Evolutionary conservation across 2,888 invertebrate genomes (phyloP).

Genomic region (Coelinius sp.): DNA sequence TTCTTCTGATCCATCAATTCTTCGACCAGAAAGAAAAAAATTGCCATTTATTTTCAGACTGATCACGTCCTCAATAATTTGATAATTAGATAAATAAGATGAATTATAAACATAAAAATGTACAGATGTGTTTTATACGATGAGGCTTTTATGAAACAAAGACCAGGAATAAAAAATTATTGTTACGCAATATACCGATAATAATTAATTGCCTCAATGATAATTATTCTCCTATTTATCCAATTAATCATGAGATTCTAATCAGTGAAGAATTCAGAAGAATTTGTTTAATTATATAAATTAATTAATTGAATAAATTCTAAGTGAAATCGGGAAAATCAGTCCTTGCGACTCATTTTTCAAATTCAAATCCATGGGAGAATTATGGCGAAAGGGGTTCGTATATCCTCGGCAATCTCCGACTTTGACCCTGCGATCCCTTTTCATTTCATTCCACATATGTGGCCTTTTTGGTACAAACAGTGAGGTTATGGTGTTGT

Average conservation of each 20-base stretch:
- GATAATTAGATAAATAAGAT: not conserved
- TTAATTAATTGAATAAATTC: no score
- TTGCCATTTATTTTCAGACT: not conserved
- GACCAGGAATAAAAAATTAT: conserved; percentile 54
- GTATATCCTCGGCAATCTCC: not conserved
- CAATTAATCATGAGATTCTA: no score
- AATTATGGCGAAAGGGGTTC: not conserved
- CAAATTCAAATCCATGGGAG: not conserved
- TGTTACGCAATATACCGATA: conserved; percentile 49
- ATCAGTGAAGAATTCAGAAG: no score
- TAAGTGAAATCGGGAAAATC: not conserved
- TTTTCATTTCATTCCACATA: not conserved
- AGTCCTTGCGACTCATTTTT: not conserved
- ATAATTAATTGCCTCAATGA: not conserved
- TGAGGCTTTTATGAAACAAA: conserved; percentile 59
- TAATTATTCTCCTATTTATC: no score
- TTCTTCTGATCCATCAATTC: no score
- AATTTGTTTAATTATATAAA: no score
- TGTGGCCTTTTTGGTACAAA: not conserved
- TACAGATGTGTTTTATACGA: conserved; percentile 60
- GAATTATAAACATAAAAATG: conserved; percentile 3
- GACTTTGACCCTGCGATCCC: not conserved
- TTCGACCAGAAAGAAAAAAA: no score
- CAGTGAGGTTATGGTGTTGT: conserved; percentile 16
- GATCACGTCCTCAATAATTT: not conserved